phyloP scores from a whole-genome alignment of 2,888 invertebrate species.

The Thecophora atra region DNA sequence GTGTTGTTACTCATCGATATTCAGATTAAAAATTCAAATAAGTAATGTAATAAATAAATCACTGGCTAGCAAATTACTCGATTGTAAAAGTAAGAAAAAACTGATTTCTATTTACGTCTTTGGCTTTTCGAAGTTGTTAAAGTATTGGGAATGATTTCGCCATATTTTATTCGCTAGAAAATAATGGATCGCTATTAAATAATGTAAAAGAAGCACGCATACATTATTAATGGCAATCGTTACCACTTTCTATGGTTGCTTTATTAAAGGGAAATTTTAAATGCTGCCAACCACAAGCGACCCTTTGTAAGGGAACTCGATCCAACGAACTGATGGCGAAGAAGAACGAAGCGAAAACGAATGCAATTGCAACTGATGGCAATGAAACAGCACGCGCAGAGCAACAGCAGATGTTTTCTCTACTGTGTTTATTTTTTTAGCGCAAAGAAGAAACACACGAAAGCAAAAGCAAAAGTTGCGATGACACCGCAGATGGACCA shows the following conservation, averaged over 20 bases:
- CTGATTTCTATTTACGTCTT: no score
- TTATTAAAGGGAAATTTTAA: conserved; percentile 11
- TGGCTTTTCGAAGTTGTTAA: no score
- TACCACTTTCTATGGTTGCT: not conserved
- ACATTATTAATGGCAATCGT: not conserved
- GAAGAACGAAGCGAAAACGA: not conserved
- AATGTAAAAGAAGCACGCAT: not conserved
- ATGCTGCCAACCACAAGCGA: not conserved
- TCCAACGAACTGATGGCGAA: not conserved
- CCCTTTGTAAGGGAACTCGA: not conserved
- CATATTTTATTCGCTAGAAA: not conserved
- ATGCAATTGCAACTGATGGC: conserved; percentile 9
- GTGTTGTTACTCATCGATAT: no score
- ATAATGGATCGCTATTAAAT: not conserved
- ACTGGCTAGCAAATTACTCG: no score
- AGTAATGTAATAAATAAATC: no score
- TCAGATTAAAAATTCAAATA: no score
- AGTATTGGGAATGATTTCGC: no score
- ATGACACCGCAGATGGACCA: conserved; percentile 2
- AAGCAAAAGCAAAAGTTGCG: conserved; percentile 4
- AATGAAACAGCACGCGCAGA: conserved; percentile 3
- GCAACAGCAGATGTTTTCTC: conserved; percentile 27
- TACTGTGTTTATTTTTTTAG: conserved; percentile 18
- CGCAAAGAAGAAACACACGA: not conserved
- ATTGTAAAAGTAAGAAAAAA: no score